Conservation (phyloP, 2,113 vertebrate species). For the Coracopsis vasa region DNA sequence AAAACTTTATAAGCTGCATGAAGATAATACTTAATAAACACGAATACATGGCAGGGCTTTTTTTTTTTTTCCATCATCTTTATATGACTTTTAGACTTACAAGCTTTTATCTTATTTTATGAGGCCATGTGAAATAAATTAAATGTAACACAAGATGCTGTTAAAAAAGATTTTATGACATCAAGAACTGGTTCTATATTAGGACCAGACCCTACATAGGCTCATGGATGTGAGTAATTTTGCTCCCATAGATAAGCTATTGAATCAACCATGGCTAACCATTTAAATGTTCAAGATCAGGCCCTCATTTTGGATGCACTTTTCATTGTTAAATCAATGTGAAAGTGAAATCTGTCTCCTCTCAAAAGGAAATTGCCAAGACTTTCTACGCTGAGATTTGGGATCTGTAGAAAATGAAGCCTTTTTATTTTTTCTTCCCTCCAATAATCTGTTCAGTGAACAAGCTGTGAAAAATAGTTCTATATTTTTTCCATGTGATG, state of each 20-base stretch:
- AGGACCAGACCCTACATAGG: conserved; percentile 53
- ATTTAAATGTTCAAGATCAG: conserved; percentile 6
- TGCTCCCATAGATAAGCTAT: conserved; percentile 41
- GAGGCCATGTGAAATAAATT: conserved; percentile 75
- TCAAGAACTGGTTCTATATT: conserved; percentile 77
- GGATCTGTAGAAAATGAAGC: conserved; percentile 79
- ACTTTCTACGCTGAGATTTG: conserved; percentile 76
- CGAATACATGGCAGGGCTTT: conserved; percentile 47
- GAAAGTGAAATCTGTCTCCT: conserved; percentile 81
- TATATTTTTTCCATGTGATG: conserved; percentile 82
- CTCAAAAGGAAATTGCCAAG: conserved; percentile 80
- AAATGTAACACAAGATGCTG: conserved; percentile 77
- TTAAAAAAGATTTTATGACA: conserved; percentile 80
- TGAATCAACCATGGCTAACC: background rate
- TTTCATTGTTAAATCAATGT: conserved; percentile 78
- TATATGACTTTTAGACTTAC: conserved; percentile 70
- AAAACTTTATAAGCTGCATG: background rate
- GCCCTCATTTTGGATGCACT: conserved; percentile 70
- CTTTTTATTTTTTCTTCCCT: conserved; percentile 74
- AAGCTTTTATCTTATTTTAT: conserved; percentile 77
- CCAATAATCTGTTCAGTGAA: conserved; percentile 86
- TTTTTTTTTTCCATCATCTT: conserved; percentile 60
- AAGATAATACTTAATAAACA: conserved; percentile 59
- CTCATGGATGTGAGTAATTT: conserved; percentile 31
- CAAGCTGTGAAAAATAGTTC: conserved; percentile 88